Conservation (phyloP, 2,888 invertebrate genomes). For the Axea sp. region DNA sequence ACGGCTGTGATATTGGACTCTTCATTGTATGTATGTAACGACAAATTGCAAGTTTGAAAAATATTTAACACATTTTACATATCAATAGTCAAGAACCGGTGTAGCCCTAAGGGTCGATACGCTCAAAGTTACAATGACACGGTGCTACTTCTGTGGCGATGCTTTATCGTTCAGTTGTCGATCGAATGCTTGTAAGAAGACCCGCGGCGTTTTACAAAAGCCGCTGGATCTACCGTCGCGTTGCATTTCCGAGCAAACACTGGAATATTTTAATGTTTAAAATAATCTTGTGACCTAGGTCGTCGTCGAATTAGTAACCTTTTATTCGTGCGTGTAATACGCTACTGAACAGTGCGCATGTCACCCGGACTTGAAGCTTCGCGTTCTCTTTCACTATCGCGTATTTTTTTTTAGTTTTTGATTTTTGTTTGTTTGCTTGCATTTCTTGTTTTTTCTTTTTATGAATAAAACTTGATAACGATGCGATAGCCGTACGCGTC, state of each 20-base stretch:
- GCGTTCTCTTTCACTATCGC: conserved; percentile 3
- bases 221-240: background rate
- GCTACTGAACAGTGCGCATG: conserved; percentile 13
- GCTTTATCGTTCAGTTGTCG: background rate
- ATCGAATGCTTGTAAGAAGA: too few relatives aligned
- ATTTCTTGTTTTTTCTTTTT: too few relatives aligned
- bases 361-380: conserved; percentile 2
- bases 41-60: background rate
- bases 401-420: background rate
- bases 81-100: conserved; percentile 4
- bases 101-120: conserved; percentile 13
- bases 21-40: conserved; percentile 9
- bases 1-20: conserved; percentile 20
- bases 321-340: conserved; percentile 8
- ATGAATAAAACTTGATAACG: too few relatives aligned
- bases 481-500: too few relatives aligned
- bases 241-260: too few relatives aligned
- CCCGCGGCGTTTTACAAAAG: too few relatives aligned
- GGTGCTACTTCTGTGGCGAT: too few relatives aligned
- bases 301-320: conserved; percentile 16
- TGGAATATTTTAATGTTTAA: background rate
- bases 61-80: background rate
- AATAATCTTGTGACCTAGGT: background rate
- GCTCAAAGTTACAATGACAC: too few relatives aligned
- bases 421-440: too few relatives aligned